Base-by-base conservation (phyloP, 1,140 invertebrate species). In the Macrobrachium nipponense region DNA sequence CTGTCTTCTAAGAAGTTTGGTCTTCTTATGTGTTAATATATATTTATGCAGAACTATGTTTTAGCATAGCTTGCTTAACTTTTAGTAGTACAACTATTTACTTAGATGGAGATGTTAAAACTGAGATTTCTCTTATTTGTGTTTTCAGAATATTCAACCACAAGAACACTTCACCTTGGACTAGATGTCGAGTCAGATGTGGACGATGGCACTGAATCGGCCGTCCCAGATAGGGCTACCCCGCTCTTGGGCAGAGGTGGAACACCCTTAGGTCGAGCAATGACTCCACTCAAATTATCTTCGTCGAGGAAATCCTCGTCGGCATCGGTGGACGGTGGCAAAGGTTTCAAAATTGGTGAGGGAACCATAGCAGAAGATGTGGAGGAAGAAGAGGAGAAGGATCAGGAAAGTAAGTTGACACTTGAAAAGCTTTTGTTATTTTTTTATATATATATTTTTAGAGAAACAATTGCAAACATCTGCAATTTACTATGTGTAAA, bases 301-400 rank as follows among this genome's bases (percentile, higher is more conserved):
- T 51, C 51, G 10, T 10, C 51, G 0, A 23, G 18, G 18, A 27
- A 27, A 61, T 27, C n/a, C 5, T 61, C 66, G 14, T 72, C 73
- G n/a, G 64, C 51, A 18, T 15, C 61, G 18, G 70, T 64, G 60
- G 43, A 44, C 23, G 77, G 59, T 20, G 60, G 75, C 61, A 70
- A 70, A 64, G 83, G 83, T 59, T 86, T 80, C 84, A 86, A 77
- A 15, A 44, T 86, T 23, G 84, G 77, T 17, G 80, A 86, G 77
- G 84, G 84, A 72, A 78, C 84, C 77, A 86, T 86, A 62, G 84
- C 84, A 44, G 84, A 86, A 44, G 84, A 86, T 62, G 51, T 86
- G 44, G 84, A 86, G 58, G 84, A 86, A 44, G 83, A 80, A n/a
- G 83, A 85, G 20, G 77, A 68, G 51, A 43, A 70, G 20, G 75